phyloP scores from a whole-genome alignment of 2,797 vertebrate genomes.

The Enteromius unitaeniatus region DNA sequence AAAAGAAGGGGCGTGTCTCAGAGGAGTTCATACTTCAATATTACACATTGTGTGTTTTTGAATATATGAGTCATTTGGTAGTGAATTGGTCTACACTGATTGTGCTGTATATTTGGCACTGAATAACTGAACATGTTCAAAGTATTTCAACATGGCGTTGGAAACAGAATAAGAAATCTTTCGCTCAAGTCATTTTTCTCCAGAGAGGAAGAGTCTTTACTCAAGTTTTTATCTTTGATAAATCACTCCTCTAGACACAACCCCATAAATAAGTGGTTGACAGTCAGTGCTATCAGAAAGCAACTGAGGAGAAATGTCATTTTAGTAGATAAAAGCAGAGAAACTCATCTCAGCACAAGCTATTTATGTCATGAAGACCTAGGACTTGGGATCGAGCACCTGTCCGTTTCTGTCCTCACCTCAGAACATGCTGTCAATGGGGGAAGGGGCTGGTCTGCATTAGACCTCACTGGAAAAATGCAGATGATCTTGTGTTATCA shows the following conservation, averaged over 20 bases:
- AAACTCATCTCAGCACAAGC: constrained; percentile 15
- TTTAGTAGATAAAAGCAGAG: constrained; percentile 1
- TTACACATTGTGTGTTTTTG: too few species aligned
- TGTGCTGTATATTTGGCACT: background rate
- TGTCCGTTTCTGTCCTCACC: constrained; percentile 70
- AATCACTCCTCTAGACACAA: background rate
- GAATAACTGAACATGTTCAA: background rate
- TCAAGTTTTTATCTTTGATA: background rate
- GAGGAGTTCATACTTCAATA: too few species aligned
- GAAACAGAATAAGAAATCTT: background rate
- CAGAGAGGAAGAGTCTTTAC: background rate
- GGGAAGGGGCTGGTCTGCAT: background rate
- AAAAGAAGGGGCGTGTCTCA: background rate
- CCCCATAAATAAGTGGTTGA: background rate
- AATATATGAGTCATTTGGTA: background rate
- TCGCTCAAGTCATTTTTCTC: background rate
- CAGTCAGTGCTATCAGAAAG: background rate
- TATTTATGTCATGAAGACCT: constrained; percentile 71
- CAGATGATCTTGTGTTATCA: background rate
- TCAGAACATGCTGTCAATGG: constrained; percentile 18
- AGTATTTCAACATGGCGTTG: background rate
- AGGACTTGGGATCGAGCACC: constrained; percentile 55
- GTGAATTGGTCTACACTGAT: background rate
- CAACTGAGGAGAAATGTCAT: background rate
- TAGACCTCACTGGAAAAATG: constrained; percentile 2